A percentile compares a stretch with the other conserved stretches of the same genome.
Evolutionary conservation across 2,888 invertebrate genomes (phyloP).

Genomic region (Rhingia campestris): DNA sequence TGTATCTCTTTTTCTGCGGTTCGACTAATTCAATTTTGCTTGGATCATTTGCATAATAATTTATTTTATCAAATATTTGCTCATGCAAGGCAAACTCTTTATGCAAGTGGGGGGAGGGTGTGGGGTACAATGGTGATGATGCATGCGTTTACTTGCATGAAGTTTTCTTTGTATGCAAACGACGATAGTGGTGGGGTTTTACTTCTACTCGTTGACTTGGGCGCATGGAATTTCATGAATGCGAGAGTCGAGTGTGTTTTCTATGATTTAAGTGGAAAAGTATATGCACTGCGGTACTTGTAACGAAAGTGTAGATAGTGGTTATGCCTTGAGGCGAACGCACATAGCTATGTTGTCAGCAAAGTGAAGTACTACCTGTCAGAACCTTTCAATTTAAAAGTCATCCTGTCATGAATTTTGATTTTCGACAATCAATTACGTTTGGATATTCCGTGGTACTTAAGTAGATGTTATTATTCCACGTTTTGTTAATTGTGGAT

Average conservation of each 20-base stretch:
- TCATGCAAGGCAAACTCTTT: slow-evolving; percentile 35
- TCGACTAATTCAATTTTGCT: slow-evolving; percentile 52
- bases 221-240: slow-evolving; percentile 21
- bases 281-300: background rate
- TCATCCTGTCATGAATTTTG: slow-evolving; percentile 8
- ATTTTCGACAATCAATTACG: background rate
- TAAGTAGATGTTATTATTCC: too few species aligned
- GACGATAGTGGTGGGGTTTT: slow-evolving; percentile 2
- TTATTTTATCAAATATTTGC: slow-evolving; percentile 41
- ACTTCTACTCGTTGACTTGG: slow-evolving; percentile 27
- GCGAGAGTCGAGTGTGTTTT: slow-evolving; percentile 9
- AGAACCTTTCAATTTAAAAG: slow-evolving; percentile 7
- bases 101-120: slow-evolving; percentile 5
- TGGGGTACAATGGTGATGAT: slow-evolving; percentile 30
- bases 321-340: background rate
- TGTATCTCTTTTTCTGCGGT: slow-evolving; percentile 8
- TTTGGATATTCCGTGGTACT: too few species aligned
- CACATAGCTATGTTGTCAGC: background rate
- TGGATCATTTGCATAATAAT: slow-evolving; percentile 52
- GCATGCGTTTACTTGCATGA: slow-evolving; percentile 30
- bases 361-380: slow-evolving; percentile 4
- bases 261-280: background rate
- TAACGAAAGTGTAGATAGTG: slow-evolving; percentile 20
- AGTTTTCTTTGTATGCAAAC: slow-evolving; percentile 41
- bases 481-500: too few species aligned